Conservation (phyloP, 2,797 vertebrate genomes). For the Podarcis lilfordi region DNA sequence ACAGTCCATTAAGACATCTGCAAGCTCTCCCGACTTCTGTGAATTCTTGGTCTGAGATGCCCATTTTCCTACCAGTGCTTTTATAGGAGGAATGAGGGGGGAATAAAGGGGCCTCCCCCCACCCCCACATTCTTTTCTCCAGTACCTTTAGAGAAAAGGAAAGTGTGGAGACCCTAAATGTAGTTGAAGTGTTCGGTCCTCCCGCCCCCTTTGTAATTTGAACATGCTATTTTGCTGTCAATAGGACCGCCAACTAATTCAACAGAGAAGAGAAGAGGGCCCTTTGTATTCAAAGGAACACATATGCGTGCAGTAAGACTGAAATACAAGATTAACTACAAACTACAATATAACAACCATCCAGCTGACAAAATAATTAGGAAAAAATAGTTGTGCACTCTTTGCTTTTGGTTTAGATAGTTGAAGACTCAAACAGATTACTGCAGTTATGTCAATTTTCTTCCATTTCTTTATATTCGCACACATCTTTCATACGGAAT, state of each 20-base stretch:
- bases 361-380: slow-evolving; percentile 42
- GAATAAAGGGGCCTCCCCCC: background rate
- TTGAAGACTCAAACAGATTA: slow-evolving; percentile 50
- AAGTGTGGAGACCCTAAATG: slow-evolving; percentile 15
- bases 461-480: slow-evolving; percentile 48
- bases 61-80: slow-evolving; percentile 12
- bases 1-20: background rate
- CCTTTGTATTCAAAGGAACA: slow-evolving; percentile 41
- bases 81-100: background rate
- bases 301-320: background rate
- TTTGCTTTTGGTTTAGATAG: slow-evolving; percentile 47
- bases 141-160: slow-evolving; percentile 20
- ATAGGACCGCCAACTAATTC: slow-evolving; percentile 40
- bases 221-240: slow-evolving; percentile 45
- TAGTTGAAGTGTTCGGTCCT: slow-evolving; percentile 28
- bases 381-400: slow-evolving; percentile 47
- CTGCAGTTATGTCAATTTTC: slow-evolving; percentile 48
- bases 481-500: slow-evolving; percentile 55
- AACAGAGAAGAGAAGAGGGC: background rate
- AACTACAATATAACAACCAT: slow-evolving; percentile 36
- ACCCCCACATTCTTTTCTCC: background rate
- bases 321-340: slow-evolving; percentile 9
- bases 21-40: background rate
- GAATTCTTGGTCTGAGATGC: slow-evolving; percentile 23
- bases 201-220: slow-evolving; percentile 24